phyloP scores from a whole-genome alignment of 2,113 vertebrate species.

The Lanius ludovicianus region DNA sequence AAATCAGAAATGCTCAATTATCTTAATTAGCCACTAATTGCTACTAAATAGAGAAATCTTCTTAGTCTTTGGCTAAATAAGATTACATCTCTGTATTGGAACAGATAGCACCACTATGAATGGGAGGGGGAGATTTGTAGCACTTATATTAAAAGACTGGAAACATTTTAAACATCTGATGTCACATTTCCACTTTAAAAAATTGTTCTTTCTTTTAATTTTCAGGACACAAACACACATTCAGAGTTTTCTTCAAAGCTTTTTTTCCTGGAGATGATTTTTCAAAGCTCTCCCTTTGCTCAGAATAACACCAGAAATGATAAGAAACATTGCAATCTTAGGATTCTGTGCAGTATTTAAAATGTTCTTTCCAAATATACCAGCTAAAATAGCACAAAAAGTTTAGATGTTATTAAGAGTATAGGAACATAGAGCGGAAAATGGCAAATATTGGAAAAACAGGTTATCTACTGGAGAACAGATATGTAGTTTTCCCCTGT shows the following conservation, averaged over 20 bases:
- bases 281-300: not conserved
- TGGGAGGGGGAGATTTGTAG: not conserved
- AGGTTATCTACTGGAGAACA: not conserved
- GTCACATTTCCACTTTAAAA: not conserved
- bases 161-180: not conserved
- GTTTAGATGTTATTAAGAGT: not conserved
- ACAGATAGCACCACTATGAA: not conserved
- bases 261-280: not conserved
- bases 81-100: not conserved
- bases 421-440: not conserved
- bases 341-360: not conserved
- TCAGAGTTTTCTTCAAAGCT: not conserved
- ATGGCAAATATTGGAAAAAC: not conserved
- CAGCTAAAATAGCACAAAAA: not conserved
- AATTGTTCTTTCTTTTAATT: not conserved
- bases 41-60: slow-evolving; percentile 9
- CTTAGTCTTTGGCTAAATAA: not conserved
- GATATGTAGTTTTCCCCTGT: not conserved
- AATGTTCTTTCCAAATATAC: not conserved
- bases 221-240: not conserved
- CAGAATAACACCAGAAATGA: not conserved
- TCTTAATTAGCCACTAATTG: not conserved
- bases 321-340: not conserved
- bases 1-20: not conserved
- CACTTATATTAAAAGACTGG: not conserved